A percentile compares a stretch with the other conserved stretches of the same genome.
Evolutionary conservation across 2,797 vertebrate genomes (phyloP).

Genomic region (Myotis planiceps): DNA sequence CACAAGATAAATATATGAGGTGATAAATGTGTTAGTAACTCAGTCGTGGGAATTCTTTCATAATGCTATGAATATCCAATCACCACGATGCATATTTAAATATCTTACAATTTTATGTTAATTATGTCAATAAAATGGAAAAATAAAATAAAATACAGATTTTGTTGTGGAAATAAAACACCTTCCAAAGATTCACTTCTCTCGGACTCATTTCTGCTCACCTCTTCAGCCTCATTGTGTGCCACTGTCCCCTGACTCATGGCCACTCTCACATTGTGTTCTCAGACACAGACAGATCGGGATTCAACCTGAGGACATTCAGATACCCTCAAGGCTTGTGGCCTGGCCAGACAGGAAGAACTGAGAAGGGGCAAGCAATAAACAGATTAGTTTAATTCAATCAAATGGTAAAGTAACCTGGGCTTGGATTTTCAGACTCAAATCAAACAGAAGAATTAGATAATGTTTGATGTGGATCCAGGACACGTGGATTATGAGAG

Average conservation of each 20-base stretch:
- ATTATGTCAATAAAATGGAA: background rate
- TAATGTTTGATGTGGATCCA: background rate
- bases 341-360: background rate
- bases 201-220: background rate
- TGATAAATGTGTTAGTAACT: background rate
- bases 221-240: background rate
- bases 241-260: background rate
- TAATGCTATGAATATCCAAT: background rate
- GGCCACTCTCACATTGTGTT: background rate
- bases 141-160: background rate
- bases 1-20: background rate
- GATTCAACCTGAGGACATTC: background rate
- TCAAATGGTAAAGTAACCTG: background rate
- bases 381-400: background rate
- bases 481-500: background rate
- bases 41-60: background rate
- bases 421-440: background rate
- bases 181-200: background rate
- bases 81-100: background rate
- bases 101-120: background rate
- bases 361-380: background rate
- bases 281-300: background rate
- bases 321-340: background rate
- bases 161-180: background rate
- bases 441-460: conserved; percentile 27